Evolutionary conservation across 2,797 vertebrate species (phyloP), one percentile per base, ranked within the genome.

Genomic region (Onychomys arenicola): DNA sequence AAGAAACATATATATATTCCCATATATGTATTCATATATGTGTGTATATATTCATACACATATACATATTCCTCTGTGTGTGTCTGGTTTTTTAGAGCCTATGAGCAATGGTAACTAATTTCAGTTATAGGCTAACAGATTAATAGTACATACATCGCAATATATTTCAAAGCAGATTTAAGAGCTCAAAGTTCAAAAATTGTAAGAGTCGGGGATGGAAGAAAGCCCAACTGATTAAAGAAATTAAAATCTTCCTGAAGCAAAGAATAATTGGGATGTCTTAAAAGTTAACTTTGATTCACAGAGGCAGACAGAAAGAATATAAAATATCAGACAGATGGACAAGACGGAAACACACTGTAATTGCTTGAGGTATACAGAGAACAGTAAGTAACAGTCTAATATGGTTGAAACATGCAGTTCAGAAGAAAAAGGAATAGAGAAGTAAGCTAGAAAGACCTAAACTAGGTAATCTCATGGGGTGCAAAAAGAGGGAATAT

Each of bases 391-490:
- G 23, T 25, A 52, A 6, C 14, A 65, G 7, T 85, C 49, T 67
- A 34, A 17, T 73, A 77, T 80, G 32, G 32, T 21, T 91, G 43
- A 95, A 85, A 1, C 61, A 32, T 32, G 49, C 19, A 73, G 1
- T 77, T 90, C 46, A 63, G 29, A 23, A 84, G 29, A 88, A 92
- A 91, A 85, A 49, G 11, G 59, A 49, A 85, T 34, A 52, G 6
- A 17, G 89, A 92, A 95, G 78, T 73, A 92, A 92, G 40, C 75
- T 86, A 52, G 34, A 86, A 96, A 93, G n/a, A 83, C 21, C 4
- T 55, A 91, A 49, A 43, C 43, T 55, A 73, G 57, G 55, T 59
- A 81, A 92, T 80, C 71, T 82, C 27, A 55, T 40, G 5, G 27
- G 16, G 89, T 17, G 16, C n/a, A 91, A 91, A 94, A 61, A 59